Evolutionary conservation across 2,797 vertebrate species (phyloP).

Genomic region (Pangasius macronema): DNA sequence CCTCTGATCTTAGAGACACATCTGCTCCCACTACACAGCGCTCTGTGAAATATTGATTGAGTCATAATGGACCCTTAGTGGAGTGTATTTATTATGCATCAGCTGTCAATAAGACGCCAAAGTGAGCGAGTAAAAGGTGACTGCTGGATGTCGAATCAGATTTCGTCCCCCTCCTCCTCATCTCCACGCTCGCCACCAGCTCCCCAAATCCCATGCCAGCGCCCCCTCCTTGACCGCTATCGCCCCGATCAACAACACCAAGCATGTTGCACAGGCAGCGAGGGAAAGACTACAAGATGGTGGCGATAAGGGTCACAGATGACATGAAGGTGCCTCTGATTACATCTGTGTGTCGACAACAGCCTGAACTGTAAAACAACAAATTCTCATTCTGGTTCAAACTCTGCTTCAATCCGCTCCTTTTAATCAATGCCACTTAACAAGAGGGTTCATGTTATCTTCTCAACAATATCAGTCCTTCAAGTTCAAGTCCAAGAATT

Average conservation of each 20-base stretch:
- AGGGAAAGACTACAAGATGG: slow-evolving; percentile 66
- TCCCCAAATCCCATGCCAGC: slow-evolving; percentile 40
- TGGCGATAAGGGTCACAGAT: slow-evolving; percentile 63
- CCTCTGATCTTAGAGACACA: slow-evolving; percentile 65
- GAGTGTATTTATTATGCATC: slow-evolving; percentile 89
- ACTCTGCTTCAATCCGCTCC: no score
- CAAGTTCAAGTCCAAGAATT: not conserved
- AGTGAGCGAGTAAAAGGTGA: slow-evolving; percentile 82
- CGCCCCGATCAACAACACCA: slow-evolving; percentile 64
- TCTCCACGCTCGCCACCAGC: not conserved
- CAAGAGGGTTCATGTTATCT: not conserved
- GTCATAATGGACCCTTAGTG: slow-evolving; percentile 86
- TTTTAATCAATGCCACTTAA: no score
- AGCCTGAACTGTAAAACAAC: not conserved
- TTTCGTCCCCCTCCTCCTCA: slow-evolving; percentile 62
- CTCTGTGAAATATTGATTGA: slow-evolving; percentile 80
- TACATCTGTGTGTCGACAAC: not conserved
- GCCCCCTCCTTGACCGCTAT: slow-evolving; percentile 51
- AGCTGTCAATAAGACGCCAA: slow-evolving; percentile 82
- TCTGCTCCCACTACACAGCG: slow-evolving; percentile 66
- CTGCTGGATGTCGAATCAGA: slow-evolving; percentile 77
- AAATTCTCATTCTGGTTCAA: no score
- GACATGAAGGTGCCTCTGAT: slow-evolving; percentile 41
- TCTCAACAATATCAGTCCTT: not conserved
- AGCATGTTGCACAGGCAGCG: slow-evolving; percentile 64